These are phyloP conservation scores for Netelia melanura DNA, from an alignment of 2,888 invertebrate genomes.

Conservation along the genomic window DNA sequence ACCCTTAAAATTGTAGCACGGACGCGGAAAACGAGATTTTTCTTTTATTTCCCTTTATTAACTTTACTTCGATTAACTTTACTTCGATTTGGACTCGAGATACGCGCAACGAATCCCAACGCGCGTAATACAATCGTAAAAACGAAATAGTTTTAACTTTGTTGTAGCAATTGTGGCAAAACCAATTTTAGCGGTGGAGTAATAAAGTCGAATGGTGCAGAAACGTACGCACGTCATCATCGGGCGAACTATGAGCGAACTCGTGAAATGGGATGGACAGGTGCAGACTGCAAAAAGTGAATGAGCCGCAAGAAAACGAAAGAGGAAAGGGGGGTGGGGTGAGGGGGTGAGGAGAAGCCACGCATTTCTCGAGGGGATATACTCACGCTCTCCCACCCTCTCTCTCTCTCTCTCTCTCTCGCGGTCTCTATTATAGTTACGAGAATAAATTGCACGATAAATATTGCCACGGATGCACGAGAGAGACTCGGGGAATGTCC, in stretches of 20 bases:
- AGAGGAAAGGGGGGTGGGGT: constrained; percentile 10
- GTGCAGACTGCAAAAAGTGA: constrained; percentile 63
- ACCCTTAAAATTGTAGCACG: background rate
- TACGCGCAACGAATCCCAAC: too few relatives aligned
- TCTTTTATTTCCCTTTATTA: background rate
- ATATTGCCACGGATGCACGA: constrained; percentile 58
- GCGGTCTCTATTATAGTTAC: constrained; percentile 61
- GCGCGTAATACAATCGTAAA: too few relatives aligned
- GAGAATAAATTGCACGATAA: constrained; percentile 65
- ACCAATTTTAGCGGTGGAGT: constrained; percentile 55
- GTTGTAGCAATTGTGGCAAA: constrained; percentile 49
- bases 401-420: constrained; percentile 31
- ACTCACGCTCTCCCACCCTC: constrained; percentile 16
- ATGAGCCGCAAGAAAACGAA: constrained; percentile 51
- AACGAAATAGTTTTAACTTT: constrained; percentile 15
- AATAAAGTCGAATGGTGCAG: background rate
- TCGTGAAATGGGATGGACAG: constrained; percentile 69
- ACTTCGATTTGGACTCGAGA: background rate
- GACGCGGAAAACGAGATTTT: constrained; percentile 43
- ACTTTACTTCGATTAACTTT: background rate
- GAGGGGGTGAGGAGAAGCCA: constrained; percentile 8
- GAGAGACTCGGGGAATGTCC: constrained; percentile 14
- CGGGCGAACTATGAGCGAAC: constrained; percentile 30
- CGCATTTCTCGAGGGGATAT: constrained; percentile 50
- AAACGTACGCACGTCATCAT: constrained; percentile 24